Evolutionary conservation across 2,113 vertebrate species (phyloP), one percentile per base, ranked within the genome.

Genomic region (Okapia johnstoni): DNA sequence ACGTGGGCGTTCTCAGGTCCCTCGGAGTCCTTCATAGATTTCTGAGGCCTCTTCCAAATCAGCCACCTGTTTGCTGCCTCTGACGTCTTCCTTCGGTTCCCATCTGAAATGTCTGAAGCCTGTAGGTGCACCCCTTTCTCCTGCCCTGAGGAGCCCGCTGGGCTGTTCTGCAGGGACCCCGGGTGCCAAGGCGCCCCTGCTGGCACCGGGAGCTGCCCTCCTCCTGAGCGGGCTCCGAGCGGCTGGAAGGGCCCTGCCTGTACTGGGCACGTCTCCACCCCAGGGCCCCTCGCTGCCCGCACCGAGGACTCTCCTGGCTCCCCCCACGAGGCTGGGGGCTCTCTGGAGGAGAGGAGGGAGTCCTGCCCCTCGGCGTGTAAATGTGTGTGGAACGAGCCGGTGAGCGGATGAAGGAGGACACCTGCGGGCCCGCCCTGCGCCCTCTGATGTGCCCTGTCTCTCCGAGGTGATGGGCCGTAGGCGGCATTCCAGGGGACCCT

Each of bases 341-440:
- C 43, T 77, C 19, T 23, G 46, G n/a, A 83, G 52, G n/a, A 16
- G 28, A 12, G 54, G 11, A 54, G 28, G 26, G 16, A 36, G 17
- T 23, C 85, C 26, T n/a, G 21, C 26, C 48, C 43, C 21, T 55
- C 25, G 19, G 70, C 5, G 0, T 11, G 26, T 28, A 40, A 33
- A 40, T 61, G 11, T 33, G 30, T n/a, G 10, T 6, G 16, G 48
- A 40, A 12, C 2, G 30, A 30, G 16, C 0, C 4, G 7, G 54
- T 14, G 80, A 25, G 50, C 4, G 14, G 30, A 4, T 4, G 48
- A 30, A 23, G 2, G 21, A 15, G 54, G 50, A 2, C 1, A 4
- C 60, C n/a, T 0, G 0, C 2, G 52, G 30, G n/a, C n/a, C 58
- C n/a, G 11, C 33, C 26, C 4, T 13, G 13, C 2, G 1, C 57